Base-by-base conservation (phyloP, 2,797 vertebrate genomes). In the Microctenopoma steveboyesi region DNA sequence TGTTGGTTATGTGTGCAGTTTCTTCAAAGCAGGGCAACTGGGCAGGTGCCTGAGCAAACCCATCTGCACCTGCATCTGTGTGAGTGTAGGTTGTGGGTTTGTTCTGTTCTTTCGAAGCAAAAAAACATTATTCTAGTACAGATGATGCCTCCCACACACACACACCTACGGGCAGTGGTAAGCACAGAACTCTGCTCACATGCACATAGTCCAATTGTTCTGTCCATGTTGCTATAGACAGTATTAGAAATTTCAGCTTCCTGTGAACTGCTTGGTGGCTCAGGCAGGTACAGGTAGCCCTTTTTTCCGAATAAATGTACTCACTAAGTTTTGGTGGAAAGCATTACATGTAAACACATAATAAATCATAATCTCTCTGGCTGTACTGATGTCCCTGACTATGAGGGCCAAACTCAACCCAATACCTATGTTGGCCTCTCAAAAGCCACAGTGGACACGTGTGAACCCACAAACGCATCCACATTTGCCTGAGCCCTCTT, bases 1-100 rank as follows among this genome's bases (percentile, higher is more conserved):
- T 75, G 72, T 56, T 28, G 40, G 30, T 39, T 64, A 46, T 55
- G 63, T 54, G 57, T 53, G 46, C 51, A 51, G 68, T 39, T 61
- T 58, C 51, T 67, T 42, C 53, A 51, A 43, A 72, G 72, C 15
- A 50, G 46, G 58, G 40, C 54, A 58, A 49, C 65, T 28, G 59
- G 57, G 56, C 73, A 40, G 37, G 52, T 66, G 78, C 51, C 61
- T 22, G 11, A 60, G 45, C 46, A 47, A 18, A 18, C 35, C 35
- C 61, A 30, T 54, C 40, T 54, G 22, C 35, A 50, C 45, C 50
- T 58, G 68, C 60, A 67, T 40, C 64, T 66, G 66, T 57, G 33
- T 5, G 25, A 53, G 61, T 30, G 64, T 27, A 50, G 47, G 47
- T 22, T 59, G 57, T 53, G 58, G n/a, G 70, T 71, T 75, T 56